Percentiles rank a stretch among this genome's conserved stretches.
phyloP scores from a whole-genome alignment of 1,140 invertebrate species.

The Lucilia cuprina region DNA sequence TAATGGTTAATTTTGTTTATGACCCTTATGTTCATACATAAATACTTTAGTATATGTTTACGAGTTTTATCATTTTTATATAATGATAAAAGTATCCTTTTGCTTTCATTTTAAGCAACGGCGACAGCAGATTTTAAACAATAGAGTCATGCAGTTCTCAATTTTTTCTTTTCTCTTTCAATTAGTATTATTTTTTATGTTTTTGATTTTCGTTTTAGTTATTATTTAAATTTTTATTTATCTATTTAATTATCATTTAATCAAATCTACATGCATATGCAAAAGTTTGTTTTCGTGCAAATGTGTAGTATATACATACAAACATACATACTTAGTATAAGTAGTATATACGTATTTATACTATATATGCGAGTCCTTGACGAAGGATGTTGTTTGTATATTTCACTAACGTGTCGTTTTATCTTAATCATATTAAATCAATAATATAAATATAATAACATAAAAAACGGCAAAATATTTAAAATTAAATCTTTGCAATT shows the following conservation, averaged over 20 bases:
- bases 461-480: neutral
- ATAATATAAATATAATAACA: neutral
- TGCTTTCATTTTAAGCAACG: neutral
- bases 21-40: too few species aligned
- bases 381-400: constrained; percentile 12
- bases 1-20: too few species aligned
- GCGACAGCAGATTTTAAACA: neutral
- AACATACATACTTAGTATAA: neutral
- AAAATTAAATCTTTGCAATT: neutral
- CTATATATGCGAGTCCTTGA: neutral
- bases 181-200: neutral
- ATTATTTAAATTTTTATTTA: neutral
- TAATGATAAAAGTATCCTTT: neutral
- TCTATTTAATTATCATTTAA: neutral
- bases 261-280: neutral
- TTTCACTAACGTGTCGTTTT: neutral
- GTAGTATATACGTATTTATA: neutral
- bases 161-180: neutral
- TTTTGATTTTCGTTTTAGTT: neutral
- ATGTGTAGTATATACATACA: neutral
- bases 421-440: neutral
- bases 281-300: too few species aligned
- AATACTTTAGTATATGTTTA: neutral
- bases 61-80: neutral
- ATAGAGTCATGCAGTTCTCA: neutral